Evolutionary conservation across 2,888 invertebrate genomes (phyloP), one percentile per base, ranked within the genome.

Genomic region (Heliconius ethilla): DNA sequence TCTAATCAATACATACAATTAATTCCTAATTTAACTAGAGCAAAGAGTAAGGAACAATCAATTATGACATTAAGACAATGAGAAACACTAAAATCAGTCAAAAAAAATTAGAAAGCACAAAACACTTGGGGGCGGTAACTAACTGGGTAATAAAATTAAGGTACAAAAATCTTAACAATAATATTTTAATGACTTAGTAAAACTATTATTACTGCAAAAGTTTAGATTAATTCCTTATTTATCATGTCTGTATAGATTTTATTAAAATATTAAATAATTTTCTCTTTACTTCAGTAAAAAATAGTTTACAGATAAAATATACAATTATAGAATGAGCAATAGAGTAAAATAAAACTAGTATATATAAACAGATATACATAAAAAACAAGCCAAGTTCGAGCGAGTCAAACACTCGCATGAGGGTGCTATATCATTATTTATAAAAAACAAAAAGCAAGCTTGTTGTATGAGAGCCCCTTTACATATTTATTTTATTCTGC

Each of bases 131-230:
- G 59, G 77, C 7, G 77, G 59, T 59, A 59, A 59, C 59, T 77
- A 77, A 77, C 77, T 73, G 73, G 73, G 27, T 66, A 73, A 51
- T 77, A 59, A 65, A 66, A 66, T 37, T 51, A 72, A 76, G 18
- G 40, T 59, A 45, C 15, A 72, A 72, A 70, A 63, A 63, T 18
- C 70, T 70, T 70, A 76, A 74, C 63, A 74, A 45, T 63, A 74
- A 45, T 63, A 74, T 63, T 76, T 75, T 70, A 76, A 76, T 76
- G 76, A 76, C 76, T 76, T 76, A 76, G 76, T 29, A 70, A 63
- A 76, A 76, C 63, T 76, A 76, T 70, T 51, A 59, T 76, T 69
- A 70, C 70, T 25, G 25, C 37, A 70, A 76, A 70, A 76, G 63
- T 63, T 70, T 76, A n/a, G 62, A 63, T 63, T 40, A 73, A 40